A percentile compares a stretch with the other conserved stretches of the same genome.
These are phyloP conservation scores for Eugnorisma glareosa DNA, from an alignment of 2,888 invertebrate species.

Conservation along the genomic window DNA sequence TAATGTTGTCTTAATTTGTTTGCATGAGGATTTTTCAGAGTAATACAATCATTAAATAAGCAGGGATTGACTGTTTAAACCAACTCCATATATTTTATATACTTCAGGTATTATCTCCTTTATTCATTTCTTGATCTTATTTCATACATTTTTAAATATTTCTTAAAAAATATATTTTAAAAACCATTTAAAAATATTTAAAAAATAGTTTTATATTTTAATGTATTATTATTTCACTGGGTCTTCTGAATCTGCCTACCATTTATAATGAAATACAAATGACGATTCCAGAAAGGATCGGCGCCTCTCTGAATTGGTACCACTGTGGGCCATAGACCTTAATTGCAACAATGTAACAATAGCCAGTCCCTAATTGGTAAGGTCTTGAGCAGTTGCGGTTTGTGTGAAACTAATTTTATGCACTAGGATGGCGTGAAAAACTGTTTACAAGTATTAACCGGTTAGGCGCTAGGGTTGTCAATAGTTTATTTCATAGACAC, in stretches of 20 bases:
- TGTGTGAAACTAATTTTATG: constrained; percentile 62
- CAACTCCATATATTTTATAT: too few relatives aligned
- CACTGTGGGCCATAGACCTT: constrained; percentile 56
- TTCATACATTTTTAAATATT: too few relatives aligned
- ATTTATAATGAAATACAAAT: constrained; percentile 23
- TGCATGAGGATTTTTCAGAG: too few relatives aligned
- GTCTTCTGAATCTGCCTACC: constrained; percentile 4
- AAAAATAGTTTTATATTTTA: too few relatives aligned
- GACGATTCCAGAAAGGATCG: constrained; percentile 51
- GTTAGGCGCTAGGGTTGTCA: constrained; percentile 45
- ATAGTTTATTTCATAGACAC: not conserved
- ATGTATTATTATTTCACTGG: too few relatives aligned
- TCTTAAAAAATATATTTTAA: too few relatives aligned
- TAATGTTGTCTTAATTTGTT: not conserved
- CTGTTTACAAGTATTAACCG: constrained; percentile 43
- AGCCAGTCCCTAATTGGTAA: constrained; percentile 47
- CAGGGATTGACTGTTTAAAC: too few relatives aligned
- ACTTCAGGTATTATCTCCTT: too few relatives aligned
- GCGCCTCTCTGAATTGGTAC: constrained; percentile 60
- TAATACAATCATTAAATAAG: too few relatives aligned
- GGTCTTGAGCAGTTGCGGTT: constrained; percentile 44
- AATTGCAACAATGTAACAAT: constrained; percentile 64
- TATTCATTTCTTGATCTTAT: too few relatives aligned
- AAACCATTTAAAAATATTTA: too few relatives aligned
- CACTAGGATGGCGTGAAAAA: constrained; percentile 57